Evolutionary conservation across 2,797 vertebrate genomes (phyloP), one percentile per base, ranked within the genome.

Genomic region (Geotrypetes seraphini): DNA sequence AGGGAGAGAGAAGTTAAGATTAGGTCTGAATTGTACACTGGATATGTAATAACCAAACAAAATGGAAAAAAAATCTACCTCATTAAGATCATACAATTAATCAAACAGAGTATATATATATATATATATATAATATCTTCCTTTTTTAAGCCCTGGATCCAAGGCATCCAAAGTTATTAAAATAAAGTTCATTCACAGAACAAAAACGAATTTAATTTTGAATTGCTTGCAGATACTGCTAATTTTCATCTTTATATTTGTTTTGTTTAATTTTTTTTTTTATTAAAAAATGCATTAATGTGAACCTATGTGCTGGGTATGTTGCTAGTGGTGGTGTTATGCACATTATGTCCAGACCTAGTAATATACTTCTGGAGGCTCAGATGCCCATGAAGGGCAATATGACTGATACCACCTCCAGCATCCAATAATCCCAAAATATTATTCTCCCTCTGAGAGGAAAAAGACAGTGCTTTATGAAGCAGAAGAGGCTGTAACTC

Each of bases 131-230:
- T 83, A 84, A 83, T 79, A 81, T 84, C 65, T 82, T 73, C 75
- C 68, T 75, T 55, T 79, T 81, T 52, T 45, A 86, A 82, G 89
- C 93, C 88, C 91, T 95, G 91, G 88, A 96, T 92, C 91, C 92
- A 98, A 85, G 92, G 94, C 87, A 81, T 93, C 86, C 86, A 84
- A 96, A 91, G 88, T 94, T 89, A 87, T 92, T 83, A 86, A 87
- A 87, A 90, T 90, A 91, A 96, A 94, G 89, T 95, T 97, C 90
- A 97, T 96, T 97, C 93, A 97, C 91, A 99, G 94, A 97, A 97
- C 94, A 99, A 99, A 97, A 86, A 97, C 87, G 95, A 84, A 80
- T 81, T 83, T 88, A 91, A 96, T 95, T 90, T 84, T 89, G 84
- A 95, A 93, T 90, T 87, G 87, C 92, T 94, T 92, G 95, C 95